Evolutionary conservation across 2,888 invertebrate species (phyloP).

Genomic region (Drosophila multiciliata): DNA sequence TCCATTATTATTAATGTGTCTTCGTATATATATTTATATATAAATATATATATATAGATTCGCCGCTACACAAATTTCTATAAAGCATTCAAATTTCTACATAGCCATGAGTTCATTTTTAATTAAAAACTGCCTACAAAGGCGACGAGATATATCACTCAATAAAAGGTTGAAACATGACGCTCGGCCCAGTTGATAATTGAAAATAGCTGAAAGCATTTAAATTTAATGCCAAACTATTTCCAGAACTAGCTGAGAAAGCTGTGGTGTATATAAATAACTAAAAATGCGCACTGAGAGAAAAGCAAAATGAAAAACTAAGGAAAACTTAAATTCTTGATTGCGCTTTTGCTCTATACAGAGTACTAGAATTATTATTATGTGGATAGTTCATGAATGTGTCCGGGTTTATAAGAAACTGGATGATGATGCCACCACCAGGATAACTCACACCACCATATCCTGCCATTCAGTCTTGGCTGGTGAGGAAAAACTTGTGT

Average conservation of each 20-base stretch:
- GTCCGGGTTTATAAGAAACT: not conserved
- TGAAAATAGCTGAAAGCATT: conserved; percentile 21
- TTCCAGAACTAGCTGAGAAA: conserved; percentile 9
- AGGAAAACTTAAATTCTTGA: not conserved
- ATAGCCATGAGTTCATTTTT: conserved; percentile 71
- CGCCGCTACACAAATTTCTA: not conserved
- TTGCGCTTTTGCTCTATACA: not conserved
- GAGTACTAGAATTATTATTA: not conserved
- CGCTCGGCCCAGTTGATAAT: conserved; percentile 54
- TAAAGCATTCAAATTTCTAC: conserved; percentile 22
- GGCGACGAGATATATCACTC: conserved; percentile 19
- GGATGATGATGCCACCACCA: conserved; percentile 4
- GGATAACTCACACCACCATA: not conserved
- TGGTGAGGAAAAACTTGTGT: conserved; percentile 52
- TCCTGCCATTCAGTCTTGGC: conserved; percentile 21
- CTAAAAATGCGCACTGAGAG: not conserved
- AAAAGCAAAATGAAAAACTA: not conserved
- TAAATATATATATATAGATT: not conserved
- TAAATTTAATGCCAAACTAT: conserved; percentile 27
- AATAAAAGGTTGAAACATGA: conserved; percentile 42
- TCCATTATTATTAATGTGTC: conserved; percentile 50
- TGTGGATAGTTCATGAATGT: conserved; percentile 2
- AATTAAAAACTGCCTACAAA: conserved; percentile 67
- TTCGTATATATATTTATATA: conserved; percentile 11
- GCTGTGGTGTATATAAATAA: conserved; percentile 10